A percentile compares a stretch with the other conserved stretches of the same genome.
These are phyloP conservation scores for Sebastes cheni DNA, from an alignment of 2,797 vertebrate species.

Conservation along the genomic window DNA sequence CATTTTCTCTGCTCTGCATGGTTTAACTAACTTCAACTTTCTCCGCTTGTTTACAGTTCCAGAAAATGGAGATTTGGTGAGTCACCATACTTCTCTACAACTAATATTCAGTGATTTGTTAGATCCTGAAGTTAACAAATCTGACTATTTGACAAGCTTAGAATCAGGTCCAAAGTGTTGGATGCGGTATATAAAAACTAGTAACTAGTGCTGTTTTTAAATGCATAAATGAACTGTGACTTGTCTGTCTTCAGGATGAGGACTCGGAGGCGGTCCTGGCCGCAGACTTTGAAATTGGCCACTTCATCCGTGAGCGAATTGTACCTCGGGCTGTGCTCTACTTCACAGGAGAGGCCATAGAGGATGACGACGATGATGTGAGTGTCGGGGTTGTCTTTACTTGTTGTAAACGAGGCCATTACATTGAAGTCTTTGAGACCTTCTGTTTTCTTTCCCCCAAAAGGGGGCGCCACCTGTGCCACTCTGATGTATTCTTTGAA, in stretches of 20 bases:
- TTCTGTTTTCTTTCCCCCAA: too few species aligned
- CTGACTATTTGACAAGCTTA: too few species aligned
- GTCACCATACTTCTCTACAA: slow-evolving; percentile 43
- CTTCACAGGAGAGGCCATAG: slow-evolving; percentile 98
- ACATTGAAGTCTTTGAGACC: too few species aligned
- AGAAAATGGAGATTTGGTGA: slow-evolving; percentile 95
- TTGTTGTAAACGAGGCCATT: too few species aligned
- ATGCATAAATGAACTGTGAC: not conserved
- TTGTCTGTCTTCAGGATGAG: slow-evolving; percentile 86
- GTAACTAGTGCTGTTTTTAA: not conserved
- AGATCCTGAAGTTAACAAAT: too few species aligned
- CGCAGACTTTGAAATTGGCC: slow-evolving; percentile 97
- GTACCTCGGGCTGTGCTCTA: slow-evolving; percentile 96
- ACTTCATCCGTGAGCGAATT: slow-evolving; percentile 96
- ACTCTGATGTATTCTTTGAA: too few species aligned
- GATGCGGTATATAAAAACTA: too few species aligned
- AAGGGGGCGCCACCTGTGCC: too few species aligned
- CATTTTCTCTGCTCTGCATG: not conserved
- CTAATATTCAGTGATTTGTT: too few species aligned
- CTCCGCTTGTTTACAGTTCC: slow-evolving; percentile 84
- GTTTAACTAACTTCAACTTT: not conserved
- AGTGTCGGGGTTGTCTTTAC: slow-evolving; percentile 25
- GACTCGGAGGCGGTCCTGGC: slow-evolving; percentile 95
- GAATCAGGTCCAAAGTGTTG: too few species aligned
- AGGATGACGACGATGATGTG: slow-evolving; percentile 98